Percentiles rank a stretch among this genome's conserved stretches.
Conservation (phyloP, 2,797 vertebrate genomes). For the Aviceda cuculoides region DNA sequence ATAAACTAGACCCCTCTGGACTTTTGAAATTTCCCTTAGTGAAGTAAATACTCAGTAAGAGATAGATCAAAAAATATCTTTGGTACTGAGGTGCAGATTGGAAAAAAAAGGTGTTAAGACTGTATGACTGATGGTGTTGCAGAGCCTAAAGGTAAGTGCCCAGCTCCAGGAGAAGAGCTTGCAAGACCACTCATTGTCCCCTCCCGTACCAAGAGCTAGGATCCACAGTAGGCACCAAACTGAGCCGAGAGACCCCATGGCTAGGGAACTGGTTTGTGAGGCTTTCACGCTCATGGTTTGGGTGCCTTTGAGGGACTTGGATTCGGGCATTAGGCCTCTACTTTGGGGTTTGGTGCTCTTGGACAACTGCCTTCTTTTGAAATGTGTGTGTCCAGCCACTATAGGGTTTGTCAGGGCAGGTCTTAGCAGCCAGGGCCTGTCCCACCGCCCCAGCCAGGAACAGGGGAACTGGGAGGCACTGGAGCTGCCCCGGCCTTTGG, state of each 20-base stretch:
- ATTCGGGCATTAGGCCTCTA: neutral
- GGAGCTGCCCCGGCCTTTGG: accelerated
- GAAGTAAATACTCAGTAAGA: neutral
- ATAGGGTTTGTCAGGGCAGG: neutral
- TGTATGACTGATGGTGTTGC: neutral
- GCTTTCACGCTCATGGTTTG: accelerated
- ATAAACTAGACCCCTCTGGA: neutral
- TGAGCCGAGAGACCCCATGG: accelerated
- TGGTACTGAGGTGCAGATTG: neutral
- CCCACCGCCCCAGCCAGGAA: neutral
- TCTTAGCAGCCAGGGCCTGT: neutral
- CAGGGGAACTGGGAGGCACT: neutral
- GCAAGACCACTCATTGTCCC: accelerated
- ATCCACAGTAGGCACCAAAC: neutral
- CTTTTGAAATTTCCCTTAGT: neutral
- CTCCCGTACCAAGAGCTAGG: neutral
- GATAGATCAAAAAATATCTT: neutral
- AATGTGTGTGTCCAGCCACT: neutral
- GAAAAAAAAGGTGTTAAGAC: neutral
- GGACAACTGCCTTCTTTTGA: neutral
- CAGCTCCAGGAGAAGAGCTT: neutral
- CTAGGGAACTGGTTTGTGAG: neutral
- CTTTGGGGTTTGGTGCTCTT: neutral
- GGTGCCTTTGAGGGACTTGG: neutral
- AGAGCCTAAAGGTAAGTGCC: neutral